A percentile compares a stretch with the other conserved stretches of the same genome.
These are phyloP conservation scores for Cremastinae sp. DNA, from an alignment of 2,888 invertebrate species.

Conservation along the genomic window DNA sequence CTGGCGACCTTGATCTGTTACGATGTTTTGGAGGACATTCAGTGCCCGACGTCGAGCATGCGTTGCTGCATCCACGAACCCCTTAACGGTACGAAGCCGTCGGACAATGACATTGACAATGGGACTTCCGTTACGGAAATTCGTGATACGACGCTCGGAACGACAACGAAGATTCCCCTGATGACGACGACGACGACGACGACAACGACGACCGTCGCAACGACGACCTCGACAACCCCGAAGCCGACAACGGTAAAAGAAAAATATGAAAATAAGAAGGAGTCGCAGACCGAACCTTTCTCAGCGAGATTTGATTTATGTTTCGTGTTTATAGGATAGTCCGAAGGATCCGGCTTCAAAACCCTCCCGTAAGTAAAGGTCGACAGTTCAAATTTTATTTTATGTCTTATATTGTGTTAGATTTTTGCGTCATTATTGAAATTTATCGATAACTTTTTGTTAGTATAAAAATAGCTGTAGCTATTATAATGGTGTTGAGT, in stretches of 20 bases:
- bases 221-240: slow-evolving; percentile 72
- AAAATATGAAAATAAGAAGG: neutral
- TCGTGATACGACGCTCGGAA: slow-evolving; percentile 76
- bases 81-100: slow-evolving; percentile 81
- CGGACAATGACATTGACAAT: slow-evolving; percentile 64
- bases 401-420: slow-evolving; percentile 30
- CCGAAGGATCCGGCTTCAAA: slow-evolving; percentile 54
- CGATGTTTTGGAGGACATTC: slow-evolving; percentile 90
- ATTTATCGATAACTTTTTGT: too few species aligned
- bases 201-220: slow-evolving; percentile 71
- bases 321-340: slow-evolving; percentile 45
- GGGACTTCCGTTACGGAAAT: slow-evolving; percentile 67
- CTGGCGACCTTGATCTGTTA: slow-evolving; percentile 93
- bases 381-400: slow-evolving; percentile 2
- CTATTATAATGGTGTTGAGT: too few species aligned
- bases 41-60: slow-evolving; percentile 90
- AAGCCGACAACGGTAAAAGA: slow-evolving; percentile 63
- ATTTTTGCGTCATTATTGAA: neutral
- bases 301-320: slow-evolving; percentile 17
- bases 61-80: slow-evolving; percentile 91
- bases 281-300: too few species aligned
- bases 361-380: slow-evolving; percentile 51
- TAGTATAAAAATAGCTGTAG: too few species aligned
- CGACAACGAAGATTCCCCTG: slow-evolving; percentile 70
- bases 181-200: slow-evolving; percentile 68